Conservation (phyloP, 2,888 invertebrate species). For the Drosophila diplacantha region DNA sequence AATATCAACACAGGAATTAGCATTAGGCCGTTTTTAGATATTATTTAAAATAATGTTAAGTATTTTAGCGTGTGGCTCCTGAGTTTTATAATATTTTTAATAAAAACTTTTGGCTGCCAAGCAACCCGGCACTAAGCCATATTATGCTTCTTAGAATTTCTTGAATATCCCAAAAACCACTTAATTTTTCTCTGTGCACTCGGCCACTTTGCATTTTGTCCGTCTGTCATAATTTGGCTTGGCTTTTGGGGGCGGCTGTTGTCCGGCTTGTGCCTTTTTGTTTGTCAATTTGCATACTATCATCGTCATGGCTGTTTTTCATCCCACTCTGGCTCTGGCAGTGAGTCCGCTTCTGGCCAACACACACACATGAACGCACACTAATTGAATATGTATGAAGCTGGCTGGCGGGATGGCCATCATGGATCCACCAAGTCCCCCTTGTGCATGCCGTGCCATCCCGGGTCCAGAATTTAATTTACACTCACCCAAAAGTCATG, state of each 20-base stretch:
- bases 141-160: too few relatives aligned
- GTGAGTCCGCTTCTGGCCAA: constrained; percentile 11
- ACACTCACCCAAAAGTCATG: constrained; percentile 73
- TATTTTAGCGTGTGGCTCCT: too few relatives aligned
- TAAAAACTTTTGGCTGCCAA: too few relatives aligned
- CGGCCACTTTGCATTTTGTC: constrained; percentile 56
- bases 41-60: background rate
- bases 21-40: background rate
- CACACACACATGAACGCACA: constrained; percentile 41
- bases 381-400: constrained; percentile 74
- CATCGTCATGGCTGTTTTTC: constrained; percentile 73
- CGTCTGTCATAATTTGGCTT: constrained; percentile 62
- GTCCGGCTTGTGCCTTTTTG: constrained; percentile 63
- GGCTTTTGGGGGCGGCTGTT: constrained; percentile 29
- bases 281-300: constrained; percentile 76
- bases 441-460: constrained; percentile 33
- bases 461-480: constrained; percentile 66
- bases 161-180: too few relatives aligned
- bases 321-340: constrained; percentile 37
- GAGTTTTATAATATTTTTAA: background rate
- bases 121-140: too few relatives aligned
- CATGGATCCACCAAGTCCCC: constrained; percentile 13
- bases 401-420: constrained; percentile 37
- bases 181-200: background rate
- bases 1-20: too few relatives aligned